Base-by-base conservation (phyloP, 2,113 vertebrate genomes). In the Python bivittatus region DNA sequence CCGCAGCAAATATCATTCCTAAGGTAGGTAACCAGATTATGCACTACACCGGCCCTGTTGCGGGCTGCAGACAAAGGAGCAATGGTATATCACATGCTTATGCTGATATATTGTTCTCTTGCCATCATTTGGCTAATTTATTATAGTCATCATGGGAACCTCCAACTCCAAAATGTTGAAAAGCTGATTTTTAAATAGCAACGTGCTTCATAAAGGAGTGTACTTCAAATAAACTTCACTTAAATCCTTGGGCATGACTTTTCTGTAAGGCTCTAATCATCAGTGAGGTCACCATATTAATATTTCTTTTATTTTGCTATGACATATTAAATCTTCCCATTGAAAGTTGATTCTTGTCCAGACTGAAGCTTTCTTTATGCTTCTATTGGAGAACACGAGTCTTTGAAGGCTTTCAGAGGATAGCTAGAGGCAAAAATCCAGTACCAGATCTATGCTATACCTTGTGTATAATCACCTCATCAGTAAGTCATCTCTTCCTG, bases 331-430 rank as follows among this genome's bases (percentile, higher is more conserved):
- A 1, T 84, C 58, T 84, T 89, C 53, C 29, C 89, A 84, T 56
- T 57, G 58, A 53, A 91, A 88, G 15, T 52, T 90, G 58, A 29
- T 58, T 61, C 29, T 88, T 84, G 64, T 3, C 48, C 10, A 95
- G 94, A 87, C 13, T 17, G 23, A 22, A 89, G 8, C 15, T 90
- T 61, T 58, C 64, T 90, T 93, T 9, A 33, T 17, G 8, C 0
- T 57, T 56, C 93, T 85, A 61, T 95, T 94, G 89, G 95, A 92
- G 1, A 94, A 83, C n/a, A 91, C 48, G 57, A 56, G 90, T 9
- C 33, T 1, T 42, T 84, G 88, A 93, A 68, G 23, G 11, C 42
- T 79, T 58, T n/a, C 44, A 72, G 9, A 90, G 3, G 42, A 27
- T 9, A 93, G 61, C 79, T 0, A 85, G 72, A 93, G 42, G 64